These are phyloP conservation scores for Drosophila monieri DNA, from an alignment of 2,888 invertebrate species.

Conservation along the genomic window DNA sequence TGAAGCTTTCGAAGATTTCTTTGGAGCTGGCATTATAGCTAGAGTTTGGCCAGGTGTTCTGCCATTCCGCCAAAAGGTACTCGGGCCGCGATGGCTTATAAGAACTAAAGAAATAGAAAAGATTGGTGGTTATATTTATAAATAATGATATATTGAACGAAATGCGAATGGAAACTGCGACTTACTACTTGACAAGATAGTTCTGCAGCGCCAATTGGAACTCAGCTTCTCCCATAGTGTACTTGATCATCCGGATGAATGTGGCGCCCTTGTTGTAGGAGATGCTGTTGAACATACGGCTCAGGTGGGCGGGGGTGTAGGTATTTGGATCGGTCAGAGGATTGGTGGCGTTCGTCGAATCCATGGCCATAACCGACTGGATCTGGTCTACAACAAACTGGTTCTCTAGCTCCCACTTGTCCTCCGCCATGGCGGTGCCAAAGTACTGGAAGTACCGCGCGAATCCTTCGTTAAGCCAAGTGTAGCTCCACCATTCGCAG, in stretches of 20 bases:
- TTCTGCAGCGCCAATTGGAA: slow-evolving; percentile 85
- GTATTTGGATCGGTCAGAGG: slow-evolving; percentile 86
- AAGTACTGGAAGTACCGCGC: slow-evolving; percentile 90
- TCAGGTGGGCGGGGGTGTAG: slow-evolving; percentile 86
- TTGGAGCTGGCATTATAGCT: slow-evolving; percentile 68
- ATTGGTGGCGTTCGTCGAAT: slow-evolving; percentile 86
- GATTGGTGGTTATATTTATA: background rate
- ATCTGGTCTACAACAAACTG: slow-evolving; percentile 90
- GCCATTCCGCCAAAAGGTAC: slow-evolving; percentile 85
- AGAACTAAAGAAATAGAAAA: slow-evolving; percentile 42
- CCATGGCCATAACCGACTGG: slow-evolving; percentile 87
- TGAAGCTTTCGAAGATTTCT: slow-evolving; percentile 85
- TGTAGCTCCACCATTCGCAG: slow-evolving; percentile 86
- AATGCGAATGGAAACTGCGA: background rate
- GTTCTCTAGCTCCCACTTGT: slow-evolving; percentile 87
- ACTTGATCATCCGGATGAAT: slow-evolving; percentile 88
- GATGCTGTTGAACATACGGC: slow-evolving; percentile 87
- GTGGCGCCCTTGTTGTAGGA: slow-evolving; percentile 89
- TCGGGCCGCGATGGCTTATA: slow-evolving; percentile 84
- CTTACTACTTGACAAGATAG: slow-evolving; percentile 85
- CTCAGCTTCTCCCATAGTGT: slow-evolving; percentile 85
- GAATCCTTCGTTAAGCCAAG: slow-evolving; percentile 88
- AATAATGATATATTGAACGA: background rate
- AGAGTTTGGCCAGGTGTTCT: slow-evolving; percentile 74
- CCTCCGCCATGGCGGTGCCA: slow-evolving; percentile 85